Percentiles rank a stretch among this genome's conserved stretches.
These are phyloP conservation scores for Camptogramma bilineatum DNA, from an alignment of 2,888 invertebrate genomes.

Conservation along the genomic window DNA sequence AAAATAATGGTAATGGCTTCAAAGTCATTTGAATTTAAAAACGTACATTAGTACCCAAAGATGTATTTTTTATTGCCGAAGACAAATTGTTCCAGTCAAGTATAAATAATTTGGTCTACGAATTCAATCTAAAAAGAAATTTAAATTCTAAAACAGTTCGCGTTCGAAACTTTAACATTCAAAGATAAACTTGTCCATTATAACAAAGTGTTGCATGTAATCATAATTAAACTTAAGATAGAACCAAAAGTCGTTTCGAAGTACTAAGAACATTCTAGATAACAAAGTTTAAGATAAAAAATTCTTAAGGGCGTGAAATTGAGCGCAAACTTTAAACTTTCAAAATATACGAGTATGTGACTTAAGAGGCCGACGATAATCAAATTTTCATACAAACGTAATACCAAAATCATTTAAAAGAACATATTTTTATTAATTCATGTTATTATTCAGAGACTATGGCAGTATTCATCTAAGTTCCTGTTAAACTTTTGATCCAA, in stretches of 20 bases:
- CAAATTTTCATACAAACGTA: no score
- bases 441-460: no score
- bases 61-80: not conserved
- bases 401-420: no score
- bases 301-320: conserved; percentile 32
- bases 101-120: not conserved
- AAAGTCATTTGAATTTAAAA: no score
- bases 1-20: no score
- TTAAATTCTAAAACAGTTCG: not conserved
- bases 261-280: conserved; percentile 36
- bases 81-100: not conserved
- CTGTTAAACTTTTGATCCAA: no score
- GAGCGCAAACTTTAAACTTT: conserved; percentile 17
- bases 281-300: conserved; percentile 37
- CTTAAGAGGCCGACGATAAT: no score
- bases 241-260: conserved; percentile 38
- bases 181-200: not conserved
- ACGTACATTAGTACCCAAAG: no score
- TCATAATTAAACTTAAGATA: conserved; percentile 31
- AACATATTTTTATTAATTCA: no score
- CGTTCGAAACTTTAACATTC: not conserved
- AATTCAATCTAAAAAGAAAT: not conserved
- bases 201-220: not conserved
- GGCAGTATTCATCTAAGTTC: no score
- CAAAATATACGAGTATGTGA: not conserved